Percentiles rank a stretch among this genome's conserved stretches.
phyloP scores from a whole-genome alignment of 1,140 invertebrate species.

The Drosophila chauvacae region DNA sequence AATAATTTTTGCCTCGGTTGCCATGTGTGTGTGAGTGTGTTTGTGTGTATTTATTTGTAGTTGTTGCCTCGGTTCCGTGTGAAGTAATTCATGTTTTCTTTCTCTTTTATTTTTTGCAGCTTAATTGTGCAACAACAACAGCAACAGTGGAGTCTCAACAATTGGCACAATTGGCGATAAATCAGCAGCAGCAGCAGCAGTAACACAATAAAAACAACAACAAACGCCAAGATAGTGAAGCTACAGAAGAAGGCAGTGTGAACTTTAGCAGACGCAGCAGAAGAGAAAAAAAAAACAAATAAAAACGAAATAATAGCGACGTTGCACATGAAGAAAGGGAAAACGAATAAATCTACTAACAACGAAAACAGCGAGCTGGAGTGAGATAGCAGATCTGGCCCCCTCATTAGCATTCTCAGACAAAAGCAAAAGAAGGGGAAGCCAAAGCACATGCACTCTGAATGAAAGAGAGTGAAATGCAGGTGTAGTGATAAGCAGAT shows the following conservation, averaged over 20 bases:
- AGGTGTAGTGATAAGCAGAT: background rate
- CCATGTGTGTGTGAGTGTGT: background rate
- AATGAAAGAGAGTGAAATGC: conserved; percentile 1
- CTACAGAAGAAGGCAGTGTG: conserved; percentile 17
- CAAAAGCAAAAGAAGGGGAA: conserved; percentile 24
- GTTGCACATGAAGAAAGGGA: conserved; percentile 34
- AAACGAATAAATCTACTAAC: conserved; percentile 50
- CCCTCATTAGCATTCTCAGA: conserved; percentile 14
- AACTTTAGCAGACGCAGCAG: conserved; percentile 45
- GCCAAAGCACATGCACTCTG: conserved; percentile 26
- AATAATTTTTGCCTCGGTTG: conserved; percentile 19
- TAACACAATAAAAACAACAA: conserved; percentile 19
- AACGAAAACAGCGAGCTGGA: conserved; percentile 28
- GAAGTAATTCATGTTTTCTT: conserved; percentile 40
- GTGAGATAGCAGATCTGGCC: background rate
- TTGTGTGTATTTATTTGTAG: conserved; percentile 15
- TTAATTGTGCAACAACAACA: conserved; percentile 74
- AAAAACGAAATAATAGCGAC: conserved; percentile 25
- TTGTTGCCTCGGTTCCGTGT: conserved; percentile 27
- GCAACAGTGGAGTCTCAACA: conserved; percentile 58
- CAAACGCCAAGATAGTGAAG: conserved; percentile 12
- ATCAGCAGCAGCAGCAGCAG: conserved; percentile 54
- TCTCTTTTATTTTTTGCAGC: conserved; percentile 50
- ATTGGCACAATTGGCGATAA: conserved; percentile 80
- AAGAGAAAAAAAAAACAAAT: conserved; percentile 18